phyloP scores from a whole-genome alignment of 1,140 invertebrate genomes.

The Leptoteleia sp. region DNA sequence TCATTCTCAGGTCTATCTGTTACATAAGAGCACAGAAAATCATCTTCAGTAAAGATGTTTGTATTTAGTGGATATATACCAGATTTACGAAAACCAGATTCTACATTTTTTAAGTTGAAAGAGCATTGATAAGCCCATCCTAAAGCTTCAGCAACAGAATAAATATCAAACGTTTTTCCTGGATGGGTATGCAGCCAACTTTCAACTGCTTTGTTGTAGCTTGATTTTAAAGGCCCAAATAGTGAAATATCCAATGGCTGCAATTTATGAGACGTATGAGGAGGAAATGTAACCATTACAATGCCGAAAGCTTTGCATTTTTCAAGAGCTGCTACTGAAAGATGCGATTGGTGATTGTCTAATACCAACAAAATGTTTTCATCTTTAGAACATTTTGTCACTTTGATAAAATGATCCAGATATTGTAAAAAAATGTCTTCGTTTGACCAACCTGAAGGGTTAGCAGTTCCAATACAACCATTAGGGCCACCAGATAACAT shows the following conservation, averaged over 20 bases:
- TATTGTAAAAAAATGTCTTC: conserved; percentile 72
- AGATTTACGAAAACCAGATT: no score
- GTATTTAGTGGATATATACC: no score
- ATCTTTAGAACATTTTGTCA: background rate
- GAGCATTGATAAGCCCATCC: no score
- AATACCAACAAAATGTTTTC: background rate
- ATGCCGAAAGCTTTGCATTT: background rate
- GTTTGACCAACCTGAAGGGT: conserved; percentile 79
- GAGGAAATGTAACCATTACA: background rate
- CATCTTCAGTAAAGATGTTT: no score
- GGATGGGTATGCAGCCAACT: background rate
- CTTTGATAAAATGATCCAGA: conserved; percentile 20
- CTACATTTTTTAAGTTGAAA: no score
- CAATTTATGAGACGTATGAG: background rate
- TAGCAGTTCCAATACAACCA: conserved; percentile 74
- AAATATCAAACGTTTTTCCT: background rate
- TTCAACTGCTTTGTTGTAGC: background rate
- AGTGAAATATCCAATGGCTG: background rate
- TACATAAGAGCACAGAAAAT: no score
- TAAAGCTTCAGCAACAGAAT: background rate
- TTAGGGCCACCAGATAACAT: conserved; percentile 69
- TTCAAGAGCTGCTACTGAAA: background rate
- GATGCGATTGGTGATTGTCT: background rate
- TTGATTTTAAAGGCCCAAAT: background rate
- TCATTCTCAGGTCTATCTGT: no score